These are phyloP conservation scores for Sciaenops ocellatus DNA, from an alignment of 2,797 vertebrate genomes.

Conservation along the genomic window DNA sequence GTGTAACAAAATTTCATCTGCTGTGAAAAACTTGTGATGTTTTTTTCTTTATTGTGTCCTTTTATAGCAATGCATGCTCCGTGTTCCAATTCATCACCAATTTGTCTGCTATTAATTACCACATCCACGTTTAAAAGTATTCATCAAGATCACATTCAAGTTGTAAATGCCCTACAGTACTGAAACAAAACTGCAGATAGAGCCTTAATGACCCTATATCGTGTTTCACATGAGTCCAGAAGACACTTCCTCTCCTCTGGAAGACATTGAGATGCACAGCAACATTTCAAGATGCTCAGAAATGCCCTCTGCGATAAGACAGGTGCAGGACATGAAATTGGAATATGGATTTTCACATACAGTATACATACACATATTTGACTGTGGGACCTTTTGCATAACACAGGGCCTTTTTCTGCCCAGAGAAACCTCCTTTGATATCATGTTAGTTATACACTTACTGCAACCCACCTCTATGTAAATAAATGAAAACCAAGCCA, in stretches of 20 bases:
- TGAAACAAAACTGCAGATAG: background rate
- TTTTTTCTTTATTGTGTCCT: background rate
- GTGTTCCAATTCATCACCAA: background rate
- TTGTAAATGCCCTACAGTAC: background rate
- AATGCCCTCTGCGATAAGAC: background rate
- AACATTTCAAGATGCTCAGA: constrained; percentile 12
- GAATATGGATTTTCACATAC: background rate
- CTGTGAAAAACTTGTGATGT: constrained; percentile 1
- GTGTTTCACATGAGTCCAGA: background rate
- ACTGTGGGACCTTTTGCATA: background rate
- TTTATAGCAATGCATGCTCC: background rate
- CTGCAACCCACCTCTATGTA: background rate
- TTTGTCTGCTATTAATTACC: constrained; percentile 1
- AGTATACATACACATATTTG: background rate
- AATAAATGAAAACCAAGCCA: background rate
- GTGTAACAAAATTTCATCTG: constrained; percentile 21
- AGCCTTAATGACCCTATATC: background rate
- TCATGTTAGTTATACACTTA: background rate
- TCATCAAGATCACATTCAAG: background rate
- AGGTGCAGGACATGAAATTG: background rate
- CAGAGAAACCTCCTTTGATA: background rate
- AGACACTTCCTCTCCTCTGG: background rate
- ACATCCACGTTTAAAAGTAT: background rate
- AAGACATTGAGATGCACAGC: constrained; percentile 1
- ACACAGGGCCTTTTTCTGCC: background rate